Conservation (phyloP, 2,797 vertebrate species). For the Craterocephalus amniculus region DNA sequence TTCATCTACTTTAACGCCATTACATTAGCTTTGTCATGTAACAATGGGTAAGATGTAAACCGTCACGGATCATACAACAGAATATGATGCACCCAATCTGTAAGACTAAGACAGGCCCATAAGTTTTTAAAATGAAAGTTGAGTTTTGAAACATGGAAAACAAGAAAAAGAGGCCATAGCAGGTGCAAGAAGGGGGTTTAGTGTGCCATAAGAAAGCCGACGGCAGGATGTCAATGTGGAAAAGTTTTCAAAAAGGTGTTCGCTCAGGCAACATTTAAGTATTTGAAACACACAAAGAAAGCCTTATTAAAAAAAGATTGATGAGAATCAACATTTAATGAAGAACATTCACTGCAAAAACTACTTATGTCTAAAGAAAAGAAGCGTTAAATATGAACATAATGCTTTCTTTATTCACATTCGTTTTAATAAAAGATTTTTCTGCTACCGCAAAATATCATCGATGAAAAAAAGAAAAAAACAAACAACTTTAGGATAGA, state of each 20-base stretch:
- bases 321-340: neutral
- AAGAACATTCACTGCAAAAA: neutral
- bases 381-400: neutral
- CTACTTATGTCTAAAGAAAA: neutral
- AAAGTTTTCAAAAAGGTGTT: constrained; percentile 21
- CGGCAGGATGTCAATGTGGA: constrained; percentile 36
- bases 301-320: constrained; percentile 3
- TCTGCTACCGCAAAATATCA: too few relatives aligned
- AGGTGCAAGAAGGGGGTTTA: constrained; percentile 13
- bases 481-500: too few relatives aligned
- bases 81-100: constrained; percentile 41
- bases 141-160: constrained; percentile 17
- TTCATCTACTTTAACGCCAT: constrained; percentile 57
- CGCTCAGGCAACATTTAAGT: constrained; percentile 6
- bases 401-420: neutral
- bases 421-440: too few relatives aligned
- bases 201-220: constrained; percentile 15
- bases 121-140: constrained; percentile 40
- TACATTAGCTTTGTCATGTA: constrained; percentile 59
- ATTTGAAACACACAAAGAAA: constrained; percentile 15
- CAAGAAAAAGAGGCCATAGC: constrained; percentile 10
- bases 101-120: constrained; percentile 37
- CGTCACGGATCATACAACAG: constrained; percentile 46
- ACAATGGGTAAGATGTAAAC: constrained; percentile 55
- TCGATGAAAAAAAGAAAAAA: too few relatives aligned